Evolutionary conservation across 2,797 vertebrate genomes (phyloP).

Genomic region (Neoniphon sammara): DNA sequence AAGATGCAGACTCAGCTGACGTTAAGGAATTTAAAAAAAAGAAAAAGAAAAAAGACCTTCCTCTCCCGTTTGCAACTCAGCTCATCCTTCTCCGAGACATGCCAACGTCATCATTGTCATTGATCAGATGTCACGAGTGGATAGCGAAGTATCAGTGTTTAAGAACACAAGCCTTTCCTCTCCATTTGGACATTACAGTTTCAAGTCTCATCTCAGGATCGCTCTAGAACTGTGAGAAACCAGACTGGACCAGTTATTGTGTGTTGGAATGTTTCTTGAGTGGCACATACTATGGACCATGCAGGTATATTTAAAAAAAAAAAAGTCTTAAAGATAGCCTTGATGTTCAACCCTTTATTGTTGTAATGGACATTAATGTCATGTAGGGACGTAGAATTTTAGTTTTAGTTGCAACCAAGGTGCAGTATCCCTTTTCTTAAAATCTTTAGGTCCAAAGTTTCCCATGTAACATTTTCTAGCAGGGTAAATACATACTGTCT

Average conservation of each 20-base stretch:
- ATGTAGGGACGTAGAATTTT: slow-evolving; percentile 41
- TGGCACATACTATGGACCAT: slow-evolving; percentile 66
- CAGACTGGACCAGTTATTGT: slow-evolving; percentile 72
- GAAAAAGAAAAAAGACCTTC: slow-evolving; percentile 18
- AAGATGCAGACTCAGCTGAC: slow-evolving; percentile 39
- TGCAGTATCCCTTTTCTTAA: slow-evolving; percentile 78
- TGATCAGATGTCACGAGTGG: slow-evolving; percentile 63
- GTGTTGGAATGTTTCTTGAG: slow-evolving; percentile 61
- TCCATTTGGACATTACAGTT: slow-evolving; percentile 69
- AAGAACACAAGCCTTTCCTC: slow-evolving; percentile 46
- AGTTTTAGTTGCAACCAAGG: slow-evolving; percentile 62
- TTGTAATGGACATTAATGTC: slow-evolving; percentile 55
- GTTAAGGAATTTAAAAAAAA: slow-evolving; percentile 4
- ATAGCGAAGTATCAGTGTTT: slow-evolving; percentile 48
- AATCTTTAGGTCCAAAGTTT: slow-evolving; percentile 32
- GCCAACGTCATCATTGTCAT: slow-evolving; percentile 54
- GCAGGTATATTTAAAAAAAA: slow-evolving; percentile 55
- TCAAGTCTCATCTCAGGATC: slow-evolving; percentile 83
- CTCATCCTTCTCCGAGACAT: slow-evolving; percentile 51
- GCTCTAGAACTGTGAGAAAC: slow-evolving; percentile 72
- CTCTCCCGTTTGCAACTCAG: slow-evolving; percentile 19
- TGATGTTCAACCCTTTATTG: slow-evolving; percentile 70
- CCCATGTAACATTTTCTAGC: slow-evolving; percentile 58
- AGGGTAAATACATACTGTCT: slow-evolving; percentile 49
- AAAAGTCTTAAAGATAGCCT: slow-evolving; percentile 62